Base-by-base conservation (phyloP, 1,140 invertebrate species). In the Philotrypesis tridentata region DNA sequence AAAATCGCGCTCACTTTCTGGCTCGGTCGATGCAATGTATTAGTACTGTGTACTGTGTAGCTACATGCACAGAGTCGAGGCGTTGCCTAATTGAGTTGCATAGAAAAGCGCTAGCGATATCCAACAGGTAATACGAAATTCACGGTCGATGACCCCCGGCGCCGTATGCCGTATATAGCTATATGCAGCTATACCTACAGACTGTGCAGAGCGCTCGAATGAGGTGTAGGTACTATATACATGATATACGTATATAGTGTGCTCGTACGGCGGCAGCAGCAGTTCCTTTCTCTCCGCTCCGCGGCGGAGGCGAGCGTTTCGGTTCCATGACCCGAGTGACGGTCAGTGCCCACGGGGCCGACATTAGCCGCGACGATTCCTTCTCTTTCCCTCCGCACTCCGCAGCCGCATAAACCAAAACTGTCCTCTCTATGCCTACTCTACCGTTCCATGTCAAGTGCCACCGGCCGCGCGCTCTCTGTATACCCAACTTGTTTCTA, bases 211-310 rank as follows among this genome's bases (percentile, higher is more conserved):
- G 23, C 60, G 33, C 23, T 14, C 63, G 25, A 37, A 14, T 43
- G 33, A 40, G 67, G n/a, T 14, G 12, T 14, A 65, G 55, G 17
- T 0, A 76, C 29, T 25, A 23, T 31, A 65, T 65, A 29, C 27
- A 65, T 65, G 12, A 9, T 25, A 25, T n/a, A 37, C 27, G 25
- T 25, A 65, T 25, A 25, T 25, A 61, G 1, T 1, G n/a, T 60
- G 27, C 82, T 83, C 84, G 81, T 84, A 82, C 48, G 21, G 17
- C 48, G 9, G 40, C 48, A 8, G 48, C 21, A n/a, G 48, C 80
- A 83, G 85, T 85, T 87, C 86, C 87, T 88, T 87, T 87, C 87
- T 88, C 86, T 84, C 85, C n/a, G n/a, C n/a, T n/a, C n/a, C n/a
- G n/a, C n/a, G n/a, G n/a, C n/a, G 82, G 43, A 0, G 14, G 7